Evolutionary conservation across 1,140 invertebrate genomes (phyloP).

Genomic region (Tetraneura akinire): DNA sequence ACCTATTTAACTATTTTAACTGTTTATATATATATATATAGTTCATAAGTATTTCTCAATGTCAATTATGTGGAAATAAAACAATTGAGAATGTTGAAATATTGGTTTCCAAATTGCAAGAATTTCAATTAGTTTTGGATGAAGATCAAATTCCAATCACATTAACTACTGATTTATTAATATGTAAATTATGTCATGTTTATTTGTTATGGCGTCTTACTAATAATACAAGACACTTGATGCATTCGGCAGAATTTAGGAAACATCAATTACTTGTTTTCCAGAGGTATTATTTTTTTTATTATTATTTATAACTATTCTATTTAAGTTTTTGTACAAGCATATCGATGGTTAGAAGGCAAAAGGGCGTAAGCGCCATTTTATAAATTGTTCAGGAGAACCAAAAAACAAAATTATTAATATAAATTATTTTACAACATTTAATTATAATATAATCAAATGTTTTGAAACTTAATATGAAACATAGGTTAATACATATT

Average conservation of each 20-base stretch:
- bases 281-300: neutral
- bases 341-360: no score
- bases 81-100: neutral
- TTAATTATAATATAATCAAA: no score
- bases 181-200: neutral
- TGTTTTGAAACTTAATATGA: no score
- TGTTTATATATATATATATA: neutral
- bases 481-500: no score
- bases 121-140: neutral
- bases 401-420: no score
- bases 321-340: no score
- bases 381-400: no score
- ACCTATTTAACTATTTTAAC: neutral
- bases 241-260: neutral
- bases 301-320: neutral
- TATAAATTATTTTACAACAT: no score
- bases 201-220: neutral
- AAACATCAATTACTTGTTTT: neutral
- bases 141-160: neutral
- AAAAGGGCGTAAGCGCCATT: no score
- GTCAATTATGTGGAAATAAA: constrained; percentile 14
- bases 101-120: neutral
- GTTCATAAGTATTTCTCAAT: neutral
- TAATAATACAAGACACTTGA: neutral
- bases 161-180: neutral